Conservation (phyloP, 2,797 vertebrate genomes). For the Liparis tanakae region DNA sequence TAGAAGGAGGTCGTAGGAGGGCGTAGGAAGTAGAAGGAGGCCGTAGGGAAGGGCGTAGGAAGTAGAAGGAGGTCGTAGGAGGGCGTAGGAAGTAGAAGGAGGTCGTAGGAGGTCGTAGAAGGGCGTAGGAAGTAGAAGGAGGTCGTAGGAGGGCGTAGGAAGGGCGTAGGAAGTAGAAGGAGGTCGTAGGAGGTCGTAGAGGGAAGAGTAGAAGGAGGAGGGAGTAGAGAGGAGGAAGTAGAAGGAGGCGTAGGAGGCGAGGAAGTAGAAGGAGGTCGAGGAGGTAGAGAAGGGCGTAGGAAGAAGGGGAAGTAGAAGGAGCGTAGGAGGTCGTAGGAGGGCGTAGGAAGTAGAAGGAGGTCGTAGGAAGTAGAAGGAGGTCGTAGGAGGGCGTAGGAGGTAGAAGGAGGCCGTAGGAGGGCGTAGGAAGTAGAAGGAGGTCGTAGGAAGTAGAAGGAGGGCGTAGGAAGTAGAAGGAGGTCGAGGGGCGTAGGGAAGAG, state of each 20-base stretch:
- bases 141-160: too few species aligned
- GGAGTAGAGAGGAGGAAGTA: too few species aligned
- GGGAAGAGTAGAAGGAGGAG: too few species aligned
- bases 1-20: conserved; percentile 7
- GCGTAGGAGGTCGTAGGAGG: conserved; percentile 9
- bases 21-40: too few species aligned
- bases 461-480: too few species aligned
- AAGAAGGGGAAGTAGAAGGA: too few species aligned
- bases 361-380: not conserved
- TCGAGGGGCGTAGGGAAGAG: not conserved
- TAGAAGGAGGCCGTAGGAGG: conserved; percentile 7
- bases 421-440: too few species aligned
- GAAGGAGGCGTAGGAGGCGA: conserved; percentile 5
- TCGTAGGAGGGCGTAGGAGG: conserved; percentile 6
- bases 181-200: conserved; percentile 8
- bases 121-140: not conserved
- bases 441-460: not conserved
- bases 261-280: too few species aligned
- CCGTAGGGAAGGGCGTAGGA: too few species aligned
- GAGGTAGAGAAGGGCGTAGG: conserved; percentile 3
- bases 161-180: too few species aligned
- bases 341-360: too few species aligned
- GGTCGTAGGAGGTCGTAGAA: conserved; percentile 6
- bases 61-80: conserved; percentile 13
- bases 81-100: not conserved